These are phyloP conservation scores for Pedionomus torquatus DNA, from an alignment of 2,113 vertebrate species.

Conservation along the genomic window DNA sequence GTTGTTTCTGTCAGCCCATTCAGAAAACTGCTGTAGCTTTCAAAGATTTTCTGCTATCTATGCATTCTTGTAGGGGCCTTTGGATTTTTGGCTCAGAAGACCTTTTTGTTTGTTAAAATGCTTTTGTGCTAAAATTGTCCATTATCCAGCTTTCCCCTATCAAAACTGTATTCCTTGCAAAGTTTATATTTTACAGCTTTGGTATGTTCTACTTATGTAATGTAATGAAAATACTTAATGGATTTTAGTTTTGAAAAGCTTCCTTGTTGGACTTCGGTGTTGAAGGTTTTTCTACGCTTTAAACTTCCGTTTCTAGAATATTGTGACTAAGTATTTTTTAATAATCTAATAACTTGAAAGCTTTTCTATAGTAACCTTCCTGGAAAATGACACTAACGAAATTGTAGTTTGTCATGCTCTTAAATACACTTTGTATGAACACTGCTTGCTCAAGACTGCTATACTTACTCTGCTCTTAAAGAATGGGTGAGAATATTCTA, in stretches of 20 bases:
- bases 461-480: not conserved
- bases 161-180: not conserved
- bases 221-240: not conserved
- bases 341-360: not conserved
- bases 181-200: not conserved
- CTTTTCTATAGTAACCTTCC: not conserved
- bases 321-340: not conserved
- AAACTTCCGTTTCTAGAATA: not conserved
- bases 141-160: not conserved
- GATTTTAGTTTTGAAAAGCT: not conserved
- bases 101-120: not conserved
- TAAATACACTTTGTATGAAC: not conserved
- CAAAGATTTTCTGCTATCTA: not conserved
- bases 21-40: not conserved
- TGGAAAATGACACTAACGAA: not conserved
- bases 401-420: not conserved
- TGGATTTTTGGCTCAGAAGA: not conserved
- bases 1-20: not conserved
- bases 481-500: not conserved
- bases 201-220: not conserved
- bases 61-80: accelerated
- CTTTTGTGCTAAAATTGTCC: not conserved
- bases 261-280: not conserved
- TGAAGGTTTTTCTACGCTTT: not conserved
- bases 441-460: not conserved